Conservation (phyloP, 2,888 invertebrate genomes). For the Coleophora deauratella region DNA sequence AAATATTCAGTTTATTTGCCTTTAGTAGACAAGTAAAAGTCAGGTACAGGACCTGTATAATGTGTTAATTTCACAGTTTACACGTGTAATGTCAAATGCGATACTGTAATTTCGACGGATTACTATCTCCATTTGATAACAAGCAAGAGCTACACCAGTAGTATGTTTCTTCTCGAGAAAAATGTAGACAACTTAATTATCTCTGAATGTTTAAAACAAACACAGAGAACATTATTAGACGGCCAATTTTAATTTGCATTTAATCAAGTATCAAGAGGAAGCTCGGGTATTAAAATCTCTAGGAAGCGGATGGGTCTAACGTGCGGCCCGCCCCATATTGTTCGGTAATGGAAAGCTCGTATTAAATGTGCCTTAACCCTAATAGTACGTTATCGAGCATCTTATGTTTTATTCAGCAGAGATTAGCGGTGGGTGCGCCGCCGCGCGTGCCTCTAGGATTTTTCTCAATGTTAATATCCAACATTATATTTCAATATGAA, state of each 20-base stretch:
- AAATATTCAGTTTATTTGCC: too few relatives aligned
- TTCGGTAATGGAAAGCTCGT: constrained; percentile 52
- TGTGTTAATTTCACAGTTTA: too few relatives aligned
- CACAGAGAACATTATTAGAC: too few relatives aligned
- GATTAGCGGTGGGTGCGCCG: constrained; percentile 50
- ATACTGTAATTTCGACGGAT: too few relatives aligned
- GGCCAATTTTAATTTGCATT: constrained; percentile 37
- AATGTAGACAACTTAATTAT: too few relatives aligned
- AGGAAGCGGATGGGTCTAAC: constrained; percentile 19
- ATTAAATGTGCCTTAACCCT: constrained; percentile 61
- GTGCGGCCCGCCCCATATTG: constrained; percentile 29
- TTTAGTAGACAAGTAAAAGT: too few relatives aligned
- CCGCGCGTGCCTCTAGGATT: constrained; percentile 42
- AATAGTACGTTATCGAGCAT: constrained; percentile 63
- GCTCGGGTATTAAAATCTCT: constrained; percentile 30
- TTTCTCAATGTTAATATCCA: constrained; percentile 49
- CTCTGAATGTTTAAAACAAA: too few relatives aligned
- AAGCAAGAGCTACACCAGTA: too few relatives aligned
- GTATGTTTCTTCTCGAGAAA: too few relatives aligned
- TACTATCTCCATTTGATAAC: too few relatives aligned
- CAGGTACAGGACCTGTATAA: too few relatives aligned
- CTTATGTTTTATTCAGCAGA: constrained; percentile 69
- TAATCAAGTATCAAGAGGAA: constrained; percentile 52
- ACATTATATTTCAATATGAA: constrained; percentile 37
- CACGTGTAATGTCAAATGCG: too few relatives aligned